phyloP scores from a whole-genome alignment of 92 coral and sea anemone species.

The Parazoanthus atlanticus region DNA sequence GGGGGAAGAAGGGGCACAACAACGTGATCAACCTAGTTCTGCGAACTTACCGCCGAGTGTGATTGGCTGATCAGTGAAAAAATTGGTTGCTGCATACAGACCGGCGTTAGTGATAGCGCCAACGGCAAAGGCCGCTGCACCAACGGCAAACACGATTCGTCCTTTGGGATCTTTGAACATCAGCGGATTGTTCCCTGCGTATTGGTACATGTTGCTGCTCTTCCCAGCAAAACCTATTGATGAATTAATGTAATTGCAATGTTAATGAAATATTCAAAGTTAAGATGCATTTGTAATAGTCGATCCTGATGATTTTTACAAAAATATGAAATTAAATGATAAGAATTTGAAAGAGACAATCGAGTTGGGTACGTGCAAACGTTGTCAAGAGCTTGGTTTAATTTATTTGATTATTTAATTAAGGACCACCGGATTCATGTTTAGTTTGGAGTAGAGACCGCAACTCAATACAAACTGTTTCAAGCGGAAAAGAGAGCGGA shows the following conservation, averaged over 20 bases:
- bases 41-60: slow-evolving; percentile 30
- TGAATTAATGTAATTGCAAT: neutral
- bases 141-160: slow-evolving; percentile 30
- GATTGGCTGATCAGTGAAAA: slow-evolving; percentile 10
- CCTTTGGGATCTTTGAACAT: slow-evolving; percentile 73
- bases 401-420: too few species aligned
- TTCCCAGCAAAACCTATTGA: slow-evolving; percentile 57
- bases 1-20: too few species aligned
- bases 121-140: slow-evolving; percentile 40
- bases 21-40: neutral
- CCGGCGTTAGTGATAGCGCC: slow-evolving; percentile 31
- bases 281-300: neutral
- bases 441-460: too few species aligned
- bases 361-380: too few species aligned
- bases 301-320: neutral
- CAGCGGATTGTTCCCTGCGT: slow-evolving; percentile 74
- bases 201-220: slow-evolving; percentile 70
- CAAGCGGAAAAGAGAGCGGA: too few species aligned
- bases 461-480: too few species aligned
- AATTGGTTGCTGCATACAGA: slow-evolving; percentile 6
- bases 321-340: too few species aligned
- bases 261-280: neutral
- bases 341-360: too few species aligned
- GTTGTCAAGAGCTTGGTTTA: too few species aligned
- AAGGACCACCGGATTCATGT: too few species aligned